These are phyloP conservation scores for Euura saliciscinereae DNA, from an alignment of 1,140 invertebrate species.

Conservation along the genomic window DNA sequence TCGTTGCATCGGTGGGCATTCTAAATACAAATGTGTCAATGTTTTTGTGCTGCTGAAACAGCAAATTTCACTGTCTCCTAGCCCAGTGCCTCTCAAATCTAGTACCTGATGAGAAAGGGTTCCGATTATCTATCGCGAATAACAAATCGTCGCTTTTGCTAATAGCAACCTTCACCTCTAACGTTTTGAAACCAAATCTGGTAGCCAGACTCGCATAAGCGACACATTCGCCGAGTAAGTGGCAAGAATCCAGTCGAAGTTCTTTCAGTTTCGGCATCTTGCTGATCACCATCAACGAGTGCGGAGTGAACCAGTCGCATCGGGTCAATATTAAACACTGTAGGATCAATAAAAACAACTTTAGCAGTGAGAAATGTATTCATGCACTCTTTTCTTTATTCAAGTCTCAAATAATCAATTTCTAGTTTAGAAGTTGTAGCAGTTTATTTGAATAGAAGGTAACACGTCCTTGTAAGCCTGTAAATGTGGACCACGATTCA, in stretches of 20 bases:
- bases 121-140: not conserved
- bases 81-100: constrained; percentile 68
- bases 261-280: constrained; percentile 68
- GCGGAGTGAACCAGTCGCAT: constrained; percentile 74
- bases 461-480: no score
- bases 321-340: constrained; percentile 69
- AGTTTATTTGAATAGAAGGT: no score
- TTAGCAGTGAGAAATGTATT: no score
- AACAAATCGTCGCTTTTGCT: constrained; percentile 8
- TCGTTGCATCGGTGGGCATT: constrained; percentile 49
- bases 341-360: constrained; percentile 25
- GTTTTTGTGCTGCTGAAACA: constrained; percentile 67
- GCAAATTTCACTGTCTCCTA: constrained; percentile 72
- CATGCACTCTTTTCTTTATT: no score
- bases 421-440: no score
- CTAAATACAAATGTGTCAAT: constrained; percentile 67
- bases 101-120: constrained; percentile 56
- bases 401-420: no score
- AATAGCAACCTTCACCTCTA: constrained; percentile 60
- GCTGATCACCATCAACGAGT: constrained; percentile 72
- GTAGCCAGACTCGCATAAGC: constrained; percentile 76
- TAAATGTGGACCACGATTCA: no score
- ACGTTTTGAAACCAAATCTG: constrained; percentile 71
- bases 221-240: constrained; percentile 70
- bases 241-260: constrained; percentile 67